Evolutionary conservation across 2,113 vertebrate species (phyloP).

Genomic region (Python bivittatus): DNA sequence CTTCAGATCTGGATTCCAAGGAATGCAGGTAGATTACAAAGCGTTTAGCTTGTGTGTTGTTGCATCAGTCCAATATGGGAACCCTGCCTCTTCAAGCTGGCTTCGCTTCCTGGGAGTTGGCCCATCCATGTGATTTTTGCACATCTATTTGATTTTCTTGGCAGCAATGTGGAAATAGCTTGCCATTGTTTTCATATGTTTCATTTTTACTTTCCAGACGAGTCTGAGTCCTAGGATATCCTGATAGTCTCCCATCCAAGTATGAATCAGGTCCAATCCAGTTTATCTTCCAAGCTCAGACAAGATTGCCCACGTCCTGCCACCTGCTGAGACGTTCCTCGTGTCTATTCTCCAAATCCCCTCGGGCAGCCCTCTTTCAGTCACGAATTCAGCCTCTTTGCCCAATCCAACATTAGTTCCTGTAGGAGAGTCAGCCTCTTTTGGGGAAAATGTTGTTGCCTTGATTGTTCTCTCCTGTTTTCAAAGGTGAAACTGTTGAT

Average conservation of each 20-base stretch:
- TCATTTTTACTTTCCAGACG: not conserved
- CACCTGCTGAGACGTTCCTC: not conserved
- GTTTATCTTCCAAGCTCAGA: not conserved
- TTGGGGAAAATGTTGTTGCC: not conserved
- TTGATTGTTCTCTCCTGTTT: not conserved
- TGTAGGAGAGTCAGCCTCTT: not conserved
- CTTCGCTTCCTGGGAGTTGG: not conserved
- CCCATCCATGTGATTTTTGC: too few relatives aligned
- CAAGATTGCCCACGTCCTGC: not conserved
- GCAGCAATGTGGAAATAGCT: not conserved
- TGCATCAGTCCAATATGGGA: too few relatives aligned
- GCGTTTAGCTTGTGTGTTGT: not conserved
- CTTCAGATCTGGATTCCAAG: conserved; percentile 73
- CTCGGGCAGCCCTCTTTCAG: not conserved
- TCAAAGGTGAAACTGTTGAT: conserved; percentile 32
- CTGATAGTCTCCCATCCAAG: not conserved
- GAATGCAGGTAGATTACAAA: conserved; percentile 84
- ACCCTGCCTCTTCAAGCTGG: not conserved
- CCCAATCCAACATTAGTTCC: not conserved
- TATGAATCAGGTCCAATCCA: not conserved
- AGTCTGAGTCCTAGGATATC: not conserved
- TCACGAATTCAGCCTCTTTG: too few relatives aligned
- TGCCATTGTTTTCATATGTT: not conserved
- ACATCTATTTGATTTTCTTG: not conserved
- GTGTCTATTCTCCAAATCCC: too few relatives aligned